A percentile compares a stretch with the other conserved stretches of the same genome.
Conservation (phyloP, 2,113 vertebrate genomes). For the Gorsachius goisagi region DNA sequence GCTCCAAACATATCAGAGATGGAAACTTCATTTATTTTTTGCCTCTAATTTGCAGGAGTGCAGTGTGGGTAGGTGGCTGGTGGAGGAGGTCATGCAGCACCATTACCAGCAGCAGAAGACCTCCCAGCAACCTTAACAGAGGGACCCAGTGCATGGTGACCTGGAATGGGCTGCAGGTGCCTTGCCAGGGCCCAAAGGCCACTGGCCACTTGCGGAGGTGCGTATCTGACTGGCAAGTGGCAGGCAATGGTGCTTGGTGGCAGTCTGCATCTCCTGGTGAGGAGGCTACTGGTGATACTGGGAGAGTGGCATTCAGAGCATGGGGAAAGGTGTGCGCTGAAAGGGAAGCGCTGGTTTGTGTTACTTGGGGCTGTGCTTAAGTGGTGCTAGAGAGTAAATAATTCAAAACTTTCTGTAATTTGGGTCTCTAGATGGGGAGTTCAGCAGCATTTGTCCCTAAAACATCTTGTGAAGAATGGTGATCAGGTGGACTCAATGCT, state of each 20-base stretch:
- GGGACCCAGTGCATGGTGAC: not conserved
- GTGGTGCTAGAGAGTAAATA: not conserved
- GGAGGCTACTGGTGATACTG: not conserved
- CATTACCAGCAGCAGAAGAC: not conserved
- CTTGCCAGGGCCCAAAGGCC: not conserved
- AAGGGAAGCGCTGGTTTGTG: not conserved
- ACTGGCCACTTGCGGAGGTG: not conserved
- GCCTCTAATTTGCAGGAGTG: not conserved
- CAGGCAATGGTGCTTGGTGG: not conserved
- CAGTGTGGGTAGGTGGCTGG: not conserved
- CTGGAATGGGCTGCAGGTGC: not conserved
- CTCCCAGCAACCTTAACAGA: not conserved
- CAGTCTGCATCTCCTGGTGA: not conserved
- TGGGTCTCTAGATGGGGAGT: not conserved
- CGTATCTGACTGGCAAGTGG: not conserved
- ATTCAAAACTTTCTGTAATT: not conserved
- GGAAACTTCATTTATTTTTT: not conserved
- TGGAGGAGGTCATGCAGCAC: not conserved
- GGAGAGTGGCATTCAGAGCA: accelerated
- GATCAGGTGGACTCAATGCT: not conserved
- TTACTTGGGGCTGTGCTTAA: not conserved
- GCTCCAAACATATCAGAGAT: not conserved
- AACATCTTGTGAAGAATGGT: not conserved
- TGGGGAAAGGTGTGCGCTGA: accelerated
- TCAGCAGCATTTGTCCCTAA: not conserved